Conservation (phyloP, 1,140 invertebrate species). For the Heliconius eleuchia region DNA sequence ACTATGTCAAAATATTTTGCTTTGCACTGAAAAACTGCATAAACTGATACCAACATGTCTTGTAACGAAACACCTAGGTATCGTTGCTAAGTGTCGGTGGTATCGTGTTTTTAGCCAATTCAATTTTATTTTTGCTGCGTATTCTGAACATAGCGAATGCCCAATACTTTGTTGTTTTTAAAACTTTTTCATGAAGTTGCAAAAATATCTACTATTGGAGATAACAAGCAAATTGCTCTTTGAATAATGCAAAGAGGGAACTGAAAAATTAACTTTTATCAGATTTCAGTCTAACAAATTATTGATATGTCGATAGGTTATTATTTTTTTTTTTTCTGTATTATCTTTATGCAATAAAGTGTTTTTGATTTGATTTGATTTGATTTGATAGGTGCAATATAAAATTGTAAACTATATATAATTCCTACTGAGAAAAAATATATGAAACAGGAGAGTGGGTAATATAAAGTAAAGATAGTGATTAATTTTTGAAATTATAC, state of each 20-base stretch:
- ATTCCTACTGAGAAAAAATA: neutral
- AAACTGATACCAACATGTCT: neutral
- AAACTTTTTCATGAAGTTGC: neutral
- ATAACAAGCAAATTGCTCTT: neutral
- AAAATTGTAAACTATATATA: too few species aligned
- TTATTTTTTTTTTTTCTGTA: too few species aligned
- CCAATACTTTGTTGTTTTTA: neutral
- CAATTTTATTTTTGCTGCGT: conserved; percentile 18
- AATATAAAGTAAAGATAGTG: neutral
- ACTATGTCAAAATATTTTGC: neutral
- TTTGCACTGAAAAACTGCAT: neutral
- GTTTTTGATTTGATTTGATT: too few species aligned
- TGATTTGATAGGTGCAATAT: too few species aligned
- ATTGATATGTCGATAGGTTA: too few species aligned
- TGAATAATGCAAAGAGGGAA: neutral
- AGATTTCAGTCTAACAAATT: neutral
- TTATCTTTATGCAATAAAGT: too few species aligned
- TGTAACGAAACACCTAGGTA: neutral
- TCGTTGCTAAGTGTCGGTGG: conserved; percentile 11
- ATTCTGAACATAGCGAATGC: conserved; percentile 13
- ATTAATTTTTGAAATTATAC: neutral
- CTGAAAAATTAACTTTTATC: neutral
- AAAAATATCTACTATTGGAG: neutral
- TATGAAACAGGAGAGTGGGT: neutral
- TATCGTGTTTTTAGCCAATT: conserved; percentile 15